Percentiles rank a stretch among this genome's conserved stretches.
Evolutionary conservation across 2,113 vertebrate genomes (phyloP).

Genomic region (Hippoglossus stenolepis): DNA sequence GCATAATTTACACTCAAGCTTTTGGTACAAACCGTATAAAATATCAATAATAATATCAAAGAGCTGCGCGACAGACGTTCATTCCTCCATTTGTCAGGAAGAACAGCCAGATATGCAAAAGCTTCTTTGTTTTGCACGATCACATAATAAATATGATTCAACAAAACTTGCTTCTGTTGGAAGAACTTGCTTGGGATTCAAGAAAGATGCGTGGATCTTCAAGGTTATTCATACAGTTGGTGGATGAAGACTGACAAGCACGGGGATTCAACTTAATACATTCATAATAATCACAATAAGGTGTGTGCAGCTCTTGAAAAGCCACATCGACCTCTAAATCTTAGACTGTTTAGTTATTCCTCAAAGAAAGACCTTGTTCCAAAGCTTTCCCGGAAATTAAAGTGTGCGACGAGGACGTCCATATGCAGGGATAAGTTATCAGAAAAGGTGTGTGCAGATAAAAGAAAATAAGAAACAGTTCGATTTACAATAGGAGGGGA

Average conservation of each 20-base stretch:
- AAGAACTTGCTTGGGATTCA: not conserved
- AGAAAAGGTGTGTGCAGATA: slow-evolving; percentile 9
- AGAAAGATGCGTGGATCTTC: not conserved
- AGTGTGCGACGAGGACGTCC: not conserved
- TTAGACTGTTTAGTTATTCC: slow-evolving; percentile 1
- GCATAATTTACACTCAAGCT: not conserved
- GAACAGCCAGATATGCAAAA: not conserved
- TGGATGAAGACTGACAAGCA: not conserved
- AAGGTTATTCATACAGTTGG: not conserved
- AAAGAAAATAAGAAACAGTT: slow-evolving; percentile 27
- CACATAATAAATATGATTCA: not conserved
- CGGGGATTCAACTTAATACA: not conserved
- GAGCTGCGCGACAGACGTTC: not conserved
- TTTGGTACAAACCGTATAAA: not conserved
- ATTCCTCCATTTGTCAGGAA: not conserved
- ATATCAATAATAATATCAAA: not conserved
- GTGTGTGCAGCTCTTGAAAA: not conserved
- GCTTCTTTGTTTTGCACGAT: not conserved
- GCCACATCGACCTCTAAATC: not conserved
- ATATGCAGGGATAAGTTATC: not conserved
- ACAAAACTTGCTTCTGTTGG: not conserved
- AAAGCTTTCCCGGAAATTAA: not conserved
- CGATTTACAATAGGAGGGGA: slow-evolving; percentile 1
- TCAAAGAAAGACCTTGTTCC: not conserved
- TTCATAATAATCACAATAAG: not conserved